phyloP scores from a whole-genome alignment of 2,113 vertebrate species.

The Cnemophilus loriae region DNA sequence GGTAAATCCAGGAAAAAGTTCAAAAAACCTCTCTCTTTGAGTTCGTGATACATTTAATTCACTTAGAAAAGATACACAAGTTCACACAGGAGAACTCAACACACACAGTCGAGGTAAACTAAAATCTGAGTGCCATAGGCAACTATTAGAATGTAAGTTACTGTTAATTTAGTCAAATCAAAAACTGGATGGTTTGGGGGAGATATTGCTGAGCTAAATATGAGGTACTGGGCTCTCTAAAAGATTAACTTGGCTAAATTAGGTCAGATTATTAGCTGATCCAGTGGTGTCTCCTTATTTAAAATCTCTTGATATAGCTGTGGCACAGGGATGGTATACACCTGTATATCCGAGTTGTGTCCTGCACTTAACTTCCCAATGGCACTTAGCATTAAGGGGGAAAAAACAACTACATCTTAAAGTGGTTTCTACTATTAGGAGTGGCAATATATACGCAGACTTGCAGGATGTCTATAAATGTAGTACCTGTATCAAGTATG shows the following conservation, averaged over 20 bases:
- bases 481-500: neutral
- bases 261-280: neutral
- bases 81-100: neutral
- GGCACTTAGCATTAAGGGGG: neutral
- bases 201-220: neutral
- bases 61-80: neutral
- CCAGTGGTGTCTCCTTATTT: neutral
- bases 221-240: neutral
- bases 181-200: neutral
- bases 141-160: neutral
- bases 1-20: neutral
- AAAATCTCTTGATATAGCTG: neutral
- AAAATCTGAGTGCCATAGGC: neutral
- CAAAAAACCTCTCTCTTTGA: neutral
- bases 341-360: neutral
- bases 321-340: too few species aligned
- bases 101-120: neutral
- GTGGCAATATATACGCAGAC: neutral
- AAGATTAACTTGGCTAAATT: neutral
- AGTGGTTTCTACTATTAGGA: neutral
- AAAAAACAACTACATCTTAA: neutral
- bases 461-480: neutral
- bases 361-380: neutral
- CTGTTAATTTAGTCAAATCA: neutral
- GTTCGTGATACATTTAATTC: neutral